A percentile compares a stretch with the other conserved stretches of the same genome.
Conservation (phyloP, 1,140 invertebrate species). For the Colletes latitarsis region DNA sequence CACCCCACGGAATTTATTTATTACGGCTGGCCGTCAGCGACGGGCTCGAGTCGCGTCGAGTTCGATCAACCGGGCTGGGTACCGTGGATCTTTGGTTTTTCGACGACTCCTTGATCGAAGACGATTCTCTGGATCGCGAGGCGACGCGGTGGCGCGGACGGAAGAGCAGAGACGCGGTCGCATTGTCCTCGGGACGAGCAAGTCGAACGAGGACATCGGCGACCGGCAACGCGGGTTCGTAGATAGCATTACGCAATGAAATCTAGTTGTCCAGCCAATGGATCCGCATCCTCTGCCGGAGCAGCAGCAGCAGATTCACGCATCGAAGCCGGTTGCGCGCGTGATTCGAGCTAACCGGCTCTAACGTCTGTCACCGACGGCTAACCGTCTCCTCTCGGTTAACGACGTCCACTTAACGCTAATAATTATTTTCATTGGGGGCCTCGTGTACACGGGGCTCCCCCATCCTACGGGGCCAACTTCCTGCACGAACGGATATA, state of each 20-base stretch:
- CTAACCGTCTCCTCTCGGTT: conserved; percentile 64
- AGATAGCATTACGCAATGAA: conserved; percentile 78
- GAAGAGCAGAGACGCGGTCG: conserved; percentile 1
- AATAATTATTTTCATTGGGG: conserved; percentile 81
- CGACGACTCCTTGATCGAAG: background rate
- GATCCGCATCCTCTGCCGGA: conserved; percentile 79
- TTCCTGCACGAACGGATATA: conserved; percentile 81
- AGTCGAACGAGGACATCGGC: conserved; percentile 42
- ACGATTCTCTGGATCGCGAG: too few species aligned
- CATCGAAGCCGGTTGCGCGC: conserved; percentile 51
- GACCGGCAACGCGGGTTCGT: conserved; percentile 24
- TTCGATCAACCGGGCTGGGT: conserved; percentile 19
- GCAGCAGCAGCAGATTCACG: conserved; percentile 67
- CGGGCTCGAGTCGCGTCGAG: conserved; percentile 13
- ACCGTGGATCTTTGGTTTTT: background rate
- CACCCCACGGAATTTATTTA: conserved; percentile 71
- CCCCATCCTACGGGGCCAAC: conserved; percentile 74
- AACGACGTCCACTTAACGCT: conserved; percentile 80
- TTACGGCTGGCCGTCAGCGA: conserved; percentile 45
- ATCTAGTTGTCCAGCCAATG: conserved; percentile 80
- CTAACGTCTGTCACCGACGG: conserved; percentile 76
- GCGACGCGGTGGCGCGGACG: background rate
- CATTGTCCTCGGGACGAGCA: conserved; percentile 46
- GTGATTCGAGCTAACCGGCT: conserved; percentile 77
- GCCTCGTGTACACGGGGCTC: conserved; percentile 67